Conservation (phyloP, 2,797 vertebrate genomes). For the Aulostomus chinensis region DNA sequence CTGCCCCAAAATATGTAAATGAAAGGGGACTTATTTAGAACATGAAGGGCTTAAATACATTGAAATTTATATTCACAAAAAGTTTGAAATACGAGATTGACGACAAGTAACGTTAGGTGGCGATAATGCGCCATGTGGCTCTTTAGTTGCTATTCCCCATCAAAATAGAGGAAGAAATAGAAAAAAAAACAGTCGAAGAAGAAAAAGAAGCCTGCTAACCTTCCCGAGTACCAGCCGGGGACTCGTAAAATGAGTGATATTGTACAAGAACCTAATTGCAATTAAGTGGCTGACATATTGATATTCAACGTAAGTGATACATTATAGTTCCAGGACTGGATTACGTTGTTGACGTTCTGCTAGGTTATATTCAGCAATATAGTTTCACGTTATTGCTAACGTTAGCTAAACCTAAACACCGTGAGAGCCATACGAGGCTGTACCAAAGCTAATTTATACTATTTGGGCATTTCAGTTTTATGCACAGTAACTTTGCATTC, state of each 20-base stretch:
- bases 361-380: background rate
- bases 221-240: background rate
- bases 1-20: too few species aligned
- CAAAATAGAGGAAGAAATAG: background rate
- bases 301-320: conserved; percentile 48
- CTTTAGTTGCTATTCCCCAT: too few species aligned
- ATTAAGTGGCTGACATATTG: conserved; percentile 14
- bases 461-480: too few species aligned
- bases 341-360: background rate
- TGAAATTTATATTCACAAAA: too few species aligned
- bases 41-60: too few species aligned
- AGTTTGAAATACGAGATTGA: too few species aligned
- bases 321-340: background rate
- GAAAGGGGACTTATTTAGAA: too few species aligned
- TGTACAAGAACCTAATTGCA: conserved; percentile 11
- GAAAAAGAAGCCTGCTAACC: conserved; percentile 12
- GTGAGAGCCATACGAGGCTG: conserved; percentile 5
- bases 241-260: conserved; percentile 48
- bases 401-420: conserved; percentile 46
- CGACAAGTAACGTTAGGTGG: too few species aligned
- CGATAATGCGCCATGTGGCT: too few species aligned
- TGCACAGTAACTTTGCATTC: too few species aligned
- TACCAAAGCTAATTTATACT: too few species aligned
- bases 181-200: too few species aligned
- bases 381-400: conserved; percentile 31